Evolutionary conservation across 2,888 invertebrate genomes (phyloP).

Genomic region (Gerris lacustris): DNA sequence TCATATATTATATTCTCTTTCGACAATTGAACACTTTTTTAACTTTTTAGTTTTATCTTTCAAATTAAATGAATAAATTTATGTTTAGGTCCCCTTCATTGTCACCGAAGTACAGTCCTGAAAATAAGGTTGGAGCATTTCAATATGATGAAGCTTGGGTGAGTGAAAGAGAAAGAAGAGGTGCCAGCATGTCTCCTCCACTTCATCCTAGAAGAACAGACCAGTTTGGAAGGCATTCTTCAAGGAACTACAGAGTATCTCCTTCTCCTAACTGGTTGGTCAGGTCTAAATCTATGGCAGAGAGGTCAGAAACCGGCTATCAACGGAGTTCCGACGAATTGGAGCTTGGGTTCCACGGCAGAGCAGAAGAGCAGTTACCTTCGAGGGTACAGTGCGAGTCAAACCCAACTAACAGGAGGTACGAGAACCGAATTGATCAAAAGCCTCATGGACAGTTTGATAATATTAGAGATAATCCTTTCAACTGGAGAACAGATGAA

Average conservation of each 20-base stretch:
- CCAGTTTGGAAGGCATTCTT: not conserved
- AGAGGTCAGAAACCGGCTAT: not conserved
- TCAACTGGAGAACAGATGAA: not conserved
- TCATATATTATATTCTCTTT: too few relatives aligned
- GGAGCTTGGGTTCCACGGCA: not conserved
- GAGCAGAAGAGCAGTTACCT: not conserved
- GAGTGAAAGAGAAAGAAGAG: not conserved
- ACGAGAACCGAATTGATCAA: not conserved
- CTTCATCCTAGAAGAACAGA: not conserved
- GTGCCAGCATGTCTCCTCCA: not conserved
- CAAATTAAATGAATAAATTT: not conserved
- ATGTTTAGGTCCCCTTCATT: slow-evolving; percentile 30
- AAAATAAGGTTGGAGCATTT: not conserved
- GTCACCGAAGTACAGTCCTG: slow-evolving; percentile 24
- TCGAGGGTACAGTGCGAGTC: not conserved
- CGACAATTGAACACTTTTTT: too few relatives aligned
- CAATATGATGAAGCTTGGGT: not conserved
- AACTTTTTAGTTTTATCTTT: too few relatives aligned
- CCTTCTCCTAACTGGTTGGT: not conserved
- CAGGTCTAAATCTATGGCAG: slow-evolving; percentile 1
- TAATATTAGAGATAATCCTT: too few relatives aligned
- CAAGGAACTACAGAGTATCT: not conserved
- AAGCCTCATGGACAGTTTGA: too few relatives aligned
- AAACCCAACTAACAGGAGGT: not conserved
- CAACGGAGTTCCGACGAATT: not conserved